Conservation (phyloP, 2,113 vertebrate species). For the Lynx canadensis region DNA sequence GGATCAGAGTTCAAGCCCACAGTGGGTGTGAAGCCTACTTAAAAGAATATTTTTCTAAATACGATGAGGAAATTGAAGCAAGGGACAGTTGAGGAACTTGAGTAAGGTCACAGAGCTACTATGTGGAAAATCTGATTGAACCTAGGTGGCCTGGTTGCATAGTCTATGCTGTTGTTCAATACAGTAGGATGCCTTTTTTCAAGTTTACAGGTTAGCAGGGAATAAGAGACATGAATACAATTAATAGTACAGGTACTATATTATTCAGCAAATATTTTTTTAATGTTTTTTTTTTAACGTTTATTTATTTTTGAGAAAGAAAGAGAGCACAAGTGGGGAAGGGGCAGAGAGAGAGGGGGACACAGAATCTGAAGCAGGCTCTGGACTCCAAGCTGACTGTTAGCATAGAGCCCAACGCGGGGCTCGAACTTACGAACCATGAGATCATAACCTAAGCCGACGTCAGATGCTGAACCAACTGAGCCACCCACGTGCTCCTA, state of each 20-base stretch:
- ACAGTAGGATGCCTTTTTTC: neutral
- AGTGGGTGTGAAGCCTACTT: neutral
- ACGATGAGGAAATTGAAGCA: neutral
- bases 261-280: slow-evolving; percentile 11
- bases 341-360: too few species aligned
- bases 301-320: too few species aligned
- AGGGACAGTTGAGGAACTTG: neutral
- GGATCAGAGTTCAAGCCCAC: neutral
- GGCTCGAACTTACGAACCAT: too few species aligned
- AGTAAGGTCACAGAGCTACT: neutral
- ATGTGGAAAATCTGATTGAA: neutral
- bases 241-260: neutral
- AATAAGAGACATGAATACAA: neutral
- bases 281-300: neutral
- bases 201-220: neutral
- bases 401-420: too few species aligned
- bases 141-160: neutral
- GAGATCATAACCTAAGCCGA: too few species aligned
- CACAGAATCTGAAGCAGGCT: too few species aligned
- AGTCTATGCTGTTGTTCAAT: neutral
- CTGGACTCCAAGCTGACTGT: too few species aligned
- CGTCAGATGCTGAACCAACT: too few species aligned
- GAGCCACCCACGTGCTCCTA: neutral
- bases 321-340: too few species aligned
- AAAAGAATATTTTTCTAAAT: neutral